phyloP scores from a whole-genome alignment of 2,888 invertebrate genomes.

The Cepaea hortensis region DNA sequence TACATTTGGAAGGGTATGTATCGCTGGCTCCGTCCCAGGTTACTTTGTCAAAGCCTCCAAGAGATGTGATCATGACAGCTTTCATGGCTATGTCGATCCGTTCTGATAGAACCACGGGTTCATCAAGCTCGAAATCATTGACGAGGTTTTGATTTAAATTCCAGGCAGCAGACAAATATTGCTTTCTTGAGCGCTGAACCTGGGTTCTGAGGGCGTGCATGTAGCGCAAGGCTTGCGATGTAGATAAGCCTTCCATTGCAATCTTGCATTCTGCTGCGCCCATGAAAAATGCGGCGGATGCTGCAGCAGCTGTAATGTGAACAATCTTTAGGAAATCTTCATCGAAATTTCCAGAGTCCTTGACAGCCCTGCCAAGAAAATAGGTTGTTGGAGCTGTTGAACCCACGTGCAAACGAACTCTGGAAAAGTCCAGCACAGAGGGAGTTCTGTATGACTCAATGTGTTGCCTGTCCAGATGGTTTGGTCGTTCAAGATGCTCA shows the following conservation, averaged over 20 bases:
- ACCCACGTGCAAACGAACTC: constrained; percentile 61
- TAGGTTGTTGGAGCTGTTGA: constrained; percentile 60
- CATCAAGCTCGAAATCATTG: constrained; percentile 54
- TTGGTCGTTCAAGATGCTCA: constrained; percentile 62
- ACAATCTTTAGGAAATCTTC: constrained; percentile 62
- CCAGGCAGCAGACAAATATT: constrained; percentile 62
- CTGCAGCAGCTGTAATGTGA: constrained; percentile 60
- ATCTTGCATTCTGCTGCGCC: constrained; percentile 62
- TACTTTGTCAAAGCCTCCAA: constrained; percentile 61
- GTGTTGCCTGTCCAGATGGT: constrained; percentile 55
- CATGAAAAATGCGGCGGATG: constrained; percentile 59
- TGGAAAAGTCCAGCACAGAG: constrained; percentile 59
- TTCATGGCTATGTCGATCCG: constrained; percentile 58
- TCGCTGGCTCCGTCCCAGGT: constrained; percentile 65
- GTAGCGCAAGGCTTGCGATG: constrained; percentile 58
- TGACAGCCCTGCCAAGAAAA: constrained; percentile 59
- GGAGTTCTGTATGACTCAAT: constrained; percentile 64
- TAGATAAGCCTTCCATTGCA: constrained; percentile 60
- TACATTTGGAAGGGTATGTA: constrained; percentile 62
- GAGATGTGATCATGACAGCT: constrained; percentile 57
- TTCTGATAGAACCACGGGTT: constrained; percentile 47
- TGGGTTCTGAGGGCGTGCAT: constrained; percentile 58
- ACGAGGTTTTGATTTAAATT: constrained; percentile 59
- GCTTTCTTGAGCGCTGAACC: constrained; percentile 55
- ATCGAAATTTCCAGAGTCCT: constrained; percentile 60